Base-by-base conservation (phyloP, 2,113 vertebrate genomes). In the Gasterosteus nipponicus region DNA sequence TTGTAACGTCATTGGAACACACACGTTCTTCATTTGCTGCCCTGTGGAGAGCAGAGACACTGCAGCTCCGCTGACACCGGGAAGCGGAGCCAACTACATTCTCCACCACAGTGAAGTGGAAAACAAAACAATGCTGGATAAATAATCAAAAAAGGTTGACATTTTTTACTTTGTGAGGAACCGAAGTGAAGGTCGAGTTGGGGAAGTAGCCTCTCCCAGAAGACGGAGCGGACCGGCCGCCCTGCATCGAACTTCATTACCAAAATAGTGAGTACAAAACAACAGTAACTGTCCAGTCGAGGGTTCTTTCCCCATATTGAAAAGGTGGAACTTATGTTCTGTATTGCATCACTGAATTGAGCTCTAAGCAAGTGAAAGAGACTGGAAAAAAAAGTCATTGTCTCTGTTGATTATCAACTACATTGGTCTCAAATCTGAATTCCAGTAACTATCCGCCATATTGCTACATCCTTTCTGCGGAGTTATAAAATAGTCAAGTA, bases 1-100 rank as follows among this genome's bases (percentile, higher is more conserved):
- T 91, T 80, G 84, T 82, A 59, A 84, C 77, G 63, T 89, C 83
- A 83, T 75, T 90, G 81, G 84, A 89, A 90, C 84, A 82, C 87
- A 78, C 80, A 77, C 61, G 49, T 80, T 88, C 86, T 84, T 87
- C 81, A 86, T 88, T 86, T 74, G 83, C 73, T 57, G 64, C 79
- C 84, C 65, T 69, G 73, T 73, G 22, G 72, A 78, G 80, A 80
- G 63, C 46, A 82, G 71, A 77, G 60, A 77, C 14, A 57, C 73
- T 62, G 61, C 53, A 70, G 63, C 72, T 82, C 51, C 71, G 65
- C 67, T 29, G 56, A 67, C 46, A 73, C 65, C 2, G 33, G 47
- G 47, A 61, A 85, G 44, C 31, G 1, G 35, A 73, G n/a, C 77
- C 12, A 69, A 64, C 56, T 33, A 22, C 18, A 49, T 49, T 70